Percentiles rank a stretch among this genome's conserved stretches.
Evolutionary conservation across 2,888 invertebrate genomes (phyloP).

Genomic region (Aporophyla lueneburgensis): DNA sequence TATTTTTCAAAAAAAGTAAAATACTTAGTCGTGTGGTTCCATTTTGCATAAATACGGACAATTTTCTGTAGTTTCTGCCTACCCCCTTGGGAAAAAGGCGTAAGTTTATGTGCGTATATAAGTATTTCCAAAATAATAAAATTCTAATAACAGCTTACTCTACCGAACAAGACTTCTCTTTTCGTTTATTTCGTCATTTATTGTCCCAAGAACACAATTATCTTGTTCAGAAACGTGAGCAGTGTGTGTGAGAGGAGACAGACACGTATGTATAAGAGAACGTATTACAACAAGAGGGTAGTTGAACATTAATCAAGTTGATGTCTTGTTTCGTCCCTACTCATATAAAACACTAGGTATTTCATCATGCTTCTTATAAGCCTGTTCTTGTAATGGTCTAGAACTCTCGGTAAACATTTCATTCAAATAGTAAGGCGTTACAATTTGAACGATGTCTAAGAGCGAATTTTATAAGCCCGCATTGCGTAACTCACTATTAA

Average conservation of each 20-base stretch:
- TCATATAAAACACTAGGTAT: background rate
- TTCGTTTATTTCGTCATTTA: background rate
- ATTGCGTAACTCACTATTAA: too few relatives aligned
- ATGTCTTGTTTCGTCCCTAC: slow-evolving; percentile 1
- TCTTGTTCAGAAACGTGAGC: background rate
- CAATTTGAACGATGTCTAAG: background rate
- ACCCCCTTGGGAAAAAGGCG: background rate
- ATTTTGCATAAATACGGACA: too few relatives aligned
- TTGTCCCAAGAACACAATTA: slow-evolving; percentile 16
- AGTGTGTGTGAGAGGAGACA: slow-evolving; percentile 14
- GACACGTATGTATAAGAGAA: slow-evolving; percentile 9
- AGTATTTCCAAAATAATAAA: too few relatives aligned
- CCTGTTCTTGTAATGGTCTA: background rate
- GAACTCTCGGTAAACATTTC: background rate
- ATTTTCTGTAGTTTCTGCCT: background rate
- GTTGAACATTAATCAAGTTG: slow-evolving; percentile 39
- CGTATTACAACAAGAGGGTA: slow-evolving; percentile 25
- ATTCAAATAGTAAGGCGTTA: background rate
- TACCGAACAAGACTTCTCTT: background rate
- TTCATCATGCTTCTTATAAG: background rate
- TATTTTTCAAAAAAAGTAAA: too few relatives aligned
- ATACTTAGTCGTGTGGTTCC: too few relatives aligned
- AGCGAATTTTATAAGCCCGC: too few relatives aligned
- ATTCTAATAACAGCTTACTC: too few relatives aligned
- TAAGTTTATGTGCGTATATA: background rate